Evolutionary conservation across 1,140 invertebrate species (phyloP).

Genomic region (Tetragnatha versicolor): DNA sequence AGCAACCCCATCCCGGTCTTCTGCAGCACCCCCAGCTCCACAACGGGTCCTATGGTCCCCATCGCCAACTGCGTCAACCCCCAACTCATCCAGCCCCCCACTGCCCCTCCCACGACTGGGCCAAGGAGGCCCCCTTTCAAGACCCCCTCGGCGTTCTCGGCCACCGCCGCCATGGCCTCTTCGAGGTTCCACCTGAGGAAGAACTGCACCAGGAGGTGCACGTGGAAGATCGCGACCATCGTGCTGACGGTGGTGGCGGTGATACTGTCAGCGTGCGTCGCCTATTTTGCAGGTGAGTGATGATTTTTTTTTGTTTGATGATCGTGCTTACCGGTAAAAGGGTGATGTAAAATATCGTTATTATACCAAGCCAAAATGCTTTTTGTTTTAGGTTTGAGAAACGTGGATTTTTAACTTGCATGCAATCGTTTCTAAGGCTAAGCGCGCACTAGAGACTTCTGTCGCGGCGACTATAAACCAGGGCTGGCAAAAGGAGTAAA

Average conservation of each 20-base stretch:
- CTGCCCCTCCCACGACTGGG: slow-evolving; percentile 7
- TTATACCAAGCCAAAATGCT: too few relatives aligned
- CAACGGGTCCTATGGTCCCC: slow-evolving; percentile 57
- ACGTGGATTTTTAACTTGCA: too few relatives aligned
- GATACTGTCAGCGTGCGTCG: slow-evolving; percentile 79
- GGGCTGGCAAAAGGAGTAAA: too few relatives aligned
- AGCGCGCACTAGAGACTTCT: too few relatives aligned
- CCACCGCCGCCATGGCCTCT: slow-evolving; percentile 50
- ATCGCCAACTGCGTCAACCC: slow-evolving; percentile 55
- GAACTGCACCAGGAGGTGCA: slow-evolving; percentile 77
- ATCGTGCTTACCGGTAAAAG: too few relatives aligned
- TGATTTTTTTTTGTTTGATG: too few relatives aligned
- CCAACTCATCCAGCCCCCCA: slow-evolving; percentile 51
- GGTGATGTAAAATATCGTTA: too few relatives aligned
- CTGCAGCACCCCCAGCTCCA: slow-evolving; percentile 56
- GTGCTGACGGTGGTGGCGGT: slow-evolving; percentile 82
- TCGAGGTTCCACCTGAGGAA: slow-evolving; percentile 86
- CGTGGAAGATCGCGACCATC: slow-evolving; percentile 89
- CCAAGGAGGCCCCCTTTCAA: slow-evolving; percentile 21
- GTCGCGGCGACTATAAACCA: too few relatives aligned
- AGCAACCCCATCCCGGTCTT: slow-evolving; percentile 56
- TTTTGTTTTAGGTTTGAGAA: too few relatives aligned
- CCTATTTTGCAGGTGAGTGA: slow-evolving; percentile 85
- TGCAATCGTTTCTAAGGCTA: too few relatives aligned
- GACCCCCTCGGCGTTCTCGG: slow-evolving; percentile 35